Base-by-base conservation (phyloP, 2,113 vertebrate species). In the Proteles cristata region DNA sequence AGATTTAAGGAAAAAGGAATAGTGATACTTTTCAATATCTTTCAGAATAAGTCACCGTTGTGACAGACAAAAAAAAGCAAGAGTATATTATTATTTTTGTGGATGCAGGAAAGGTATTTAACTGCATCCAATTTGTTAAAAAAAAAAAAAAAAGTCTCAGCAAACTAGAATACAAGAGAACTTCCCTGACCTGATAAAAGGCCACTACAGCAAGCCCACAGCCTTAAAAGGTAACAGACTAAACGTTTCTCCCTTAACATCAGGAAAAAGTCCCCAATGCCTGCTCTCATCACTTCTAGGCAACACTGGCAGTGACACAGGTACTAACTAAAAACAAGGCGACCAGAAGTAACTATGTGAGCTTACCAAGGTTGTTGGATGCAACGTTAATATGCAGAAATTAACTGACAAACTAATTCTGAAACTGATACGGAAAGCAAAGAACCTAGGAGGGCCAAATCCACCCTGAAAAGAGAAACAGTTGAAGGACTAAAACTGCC, bases 1-100 rank as follows among this genome's bases (percentile, higher is more conserved):
- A 74, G 19, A 92, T 77, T 97, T 87, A 89, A 90, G 50, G 66
- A 92, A 88, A 66, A 92, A 95, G n/a, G 16, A 83, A 88, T 53
- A 88, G 16, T 66, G 85, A 69, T 43, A 77, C 28, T 86, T 35
- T 2, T 69, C 10, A 45, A 17, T 65, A 83, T 63, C 11, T 48
- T 93, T 94, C 55, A 96, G 35, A 79, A 74, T 79, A 82, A 93
- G 50, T 83, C 63, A 80, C 28, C 45, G 74, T 21, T 91, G 48
- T 63, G 76, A 74, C 8, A 79, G 73, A 92, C n/a, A 63, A 69
- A 73, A 89, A 61, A 94, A 45, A 55, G 15, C 48, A 76, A 96
- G 88, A 48, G 3, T 4, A 50, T 58, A 43, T 53, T 39, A 55
- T 63, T 68, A 71, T 69, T 84, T 80, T 76, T 50, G 65, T 9